phyloP scores from a whole-genome alignment of 2,888 invertebrate genomes.

The Elegia similella region DNA sequence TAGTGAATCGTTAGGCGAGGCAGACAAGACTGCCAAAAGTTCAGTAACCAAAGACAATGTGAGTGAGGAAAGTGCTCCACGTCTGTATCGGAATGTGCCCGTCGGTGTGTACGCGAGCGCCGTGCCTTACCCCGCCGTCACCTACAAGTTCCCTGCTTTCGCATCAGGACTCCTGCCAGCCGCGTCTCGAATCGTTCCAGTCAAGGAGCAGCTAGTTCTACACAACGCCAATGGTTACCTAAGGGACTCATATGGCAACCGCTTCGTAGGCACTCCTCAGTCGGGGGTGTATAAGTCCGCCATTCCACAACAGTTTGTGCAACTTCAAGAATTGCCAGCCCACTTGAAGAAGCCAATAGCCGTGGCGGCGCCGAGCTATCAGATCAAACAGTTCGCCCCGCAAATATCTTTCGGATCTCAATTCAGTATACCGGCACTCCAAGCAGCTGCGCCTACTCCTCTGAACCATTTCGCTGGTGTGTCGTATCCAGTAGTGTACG shows the following conservation, averaged over 20 bases:
- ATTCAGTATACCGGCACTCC: constrained; percentile 47
- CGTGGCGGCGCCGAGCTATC: constrained; percentile 49
- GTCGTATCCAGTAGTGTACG: constrained; percentile 48
- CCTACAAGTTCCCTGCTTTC: constrained; percentile 55
- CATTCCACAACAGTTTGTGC: constrained; percentile 65
- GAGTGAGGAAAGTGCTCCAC: constrained; percentile 58
- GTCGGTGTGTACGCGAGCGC: constrained; percentile 63
- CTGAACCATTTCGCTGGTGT: constrained; percentile 39
- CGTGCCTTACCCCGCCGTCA: constrained; percentile 61
- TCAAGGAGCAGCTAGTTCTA: constrained; percentile 49
- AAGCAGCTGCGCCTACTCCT: constrained; percentile 42
- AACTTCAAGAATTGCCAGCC: constrained; percentile 64
- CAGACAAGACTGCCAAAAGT: constrained; percentile 40
- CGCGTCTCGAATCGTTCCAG: constrained; percentile 48
- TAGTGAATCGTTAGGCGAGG: constrained; percentile 40
- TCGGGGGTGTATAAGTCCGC: constrained; percentile 53
- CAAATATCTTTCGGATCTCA: constrained; percentile 55
- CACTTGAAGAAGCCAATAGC: constrained; percentile 66
- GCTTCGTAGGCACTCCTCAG: constrained; percentile 56
- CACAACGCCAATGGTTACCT: constrained; percentile 54
- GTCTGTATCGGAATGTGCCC: constrained; percentile 57
- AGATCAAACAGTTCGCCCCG: constrained; percentile 49
- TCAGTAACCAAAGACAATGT: constrained; percentile 46
- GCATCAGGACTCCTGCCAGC: constrained; percentile 44
- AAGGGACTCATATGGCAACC: constrained; percentile 72